Base-by-base conservation (phyloP, 2,888 invertebrate genomes). In the Gasteruption jaculator region DNA sequence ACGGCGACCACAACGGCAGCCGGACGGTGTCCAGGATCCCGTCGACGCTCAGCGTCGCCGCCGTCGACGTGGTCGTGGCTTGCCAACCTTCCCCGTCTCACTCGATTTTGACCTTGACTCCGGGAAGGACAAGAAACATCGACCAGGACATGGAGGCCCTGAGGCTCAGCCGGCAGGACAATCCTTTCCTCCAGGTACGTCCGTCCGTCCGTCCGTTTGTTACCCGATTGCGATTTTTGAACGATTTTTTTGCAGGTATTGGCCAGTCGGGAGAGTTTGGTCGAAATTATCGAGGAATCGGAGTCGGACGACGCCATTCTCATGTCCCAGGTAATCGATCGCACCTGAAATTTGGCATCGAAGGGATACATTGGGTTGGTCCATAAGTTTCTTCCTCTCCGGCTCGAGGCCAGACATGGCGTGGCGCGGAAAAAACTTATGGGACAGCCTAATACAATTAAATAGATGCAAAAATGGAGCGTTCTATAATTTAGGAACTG, bases 141-240 rank as follows among this genome's bases (percentile, higher is more conserved):
- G 86, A 86, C 59, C 85, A 86, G 71, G 89, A 89, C 63, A 88
- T 89, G 86, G 86, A 88, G 67, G 85, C 86, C 16, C 73, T 89
- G 29, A 77, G 87, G 58, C 76, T 86, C 31, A 88, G 88, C 6
- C 76, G 89, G 46, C 87, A 88, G 71, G 89, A 90, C 70, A 89
- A 90, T 73, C 89, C 89, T 2, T 88, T 86, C 65, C 73, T 89
- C 46, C 85, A 86, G 79, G 86, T 85, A 65, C 41, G n/a, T n/a
- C n/a, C n/a, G n/a, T n/a, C 30, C 6, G 3, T 10, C 6, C 5
- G 19, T 41, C 8, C 22, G 46, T 26, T 26, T 45, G 6, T 4
- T 36, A 33, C 12, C 21, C 4, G 26, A 14, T 6, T 35, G 7
- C 33, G 21, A 25, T 24, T 46, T 11, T n/a, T n/a, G n/a, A n/a